Base-by-base conservation (phyloP, 2,888 invertebrate genomes). In the Euclidia mi region DNA sequence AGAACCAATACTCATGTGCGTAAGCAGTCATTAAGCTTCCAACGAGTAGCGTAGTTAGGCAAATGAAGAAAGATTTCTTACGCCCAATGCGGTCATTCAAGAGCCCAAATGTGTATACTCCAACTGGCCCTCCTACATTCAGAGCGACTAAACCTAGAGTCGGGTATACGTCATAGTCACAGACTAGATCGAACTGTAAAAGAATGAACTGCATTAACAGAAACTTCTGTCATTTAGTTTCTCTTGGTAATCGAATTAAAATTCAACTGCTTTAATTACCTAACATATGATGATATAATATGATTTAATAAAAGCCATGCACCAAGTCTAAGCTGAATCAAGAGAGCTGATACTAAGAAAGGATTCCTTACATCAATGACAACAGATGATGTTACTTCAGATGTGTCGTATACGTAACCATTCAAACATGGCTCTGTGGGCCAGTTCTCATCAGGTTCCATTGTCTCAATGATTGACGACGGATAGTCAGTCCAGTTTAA, bases 1-100 rank as follows among this genome's bases (percentile, higher is more conserved):
- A 98, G 65, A 96, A 95, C 97, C 97, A 97, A 85, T 97, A 98
- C 79, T 96, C 95, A 38, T 95, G 95, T 20, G 98, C 96, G 47
- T 96, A 95, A 2, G 98, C 97, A 2, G 98, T 98, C 71, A 97
- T 91, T 71, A 98, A 92, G 67, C 98, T 98, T 12, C 98, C 98
- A 32, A 96, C 79, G 34, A 98, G 95, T 64, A 98, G 94, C n/a
- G 97, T 97, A 2, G 96, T 96, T 67, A 99, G 92, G 79, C 98
- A 98, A 0, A 96, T 91, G 83, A 98, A 98, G 86, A 98, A 98
- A 0, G 98, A 97, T 56, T 97, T 95, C 74, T 98, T 96, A 44
- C 98, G 94, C 2, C 98, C 98, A 69, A 97, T 97, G 72, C 98
- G 97, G 91, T 98, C 98, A 76, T 98, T 98, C 1, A 98, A 91